Evolutionary conservation across 2,113 vertebrate genomes (phyloP).

Genomic region (Tetraodon nigroviridis): DNA sequence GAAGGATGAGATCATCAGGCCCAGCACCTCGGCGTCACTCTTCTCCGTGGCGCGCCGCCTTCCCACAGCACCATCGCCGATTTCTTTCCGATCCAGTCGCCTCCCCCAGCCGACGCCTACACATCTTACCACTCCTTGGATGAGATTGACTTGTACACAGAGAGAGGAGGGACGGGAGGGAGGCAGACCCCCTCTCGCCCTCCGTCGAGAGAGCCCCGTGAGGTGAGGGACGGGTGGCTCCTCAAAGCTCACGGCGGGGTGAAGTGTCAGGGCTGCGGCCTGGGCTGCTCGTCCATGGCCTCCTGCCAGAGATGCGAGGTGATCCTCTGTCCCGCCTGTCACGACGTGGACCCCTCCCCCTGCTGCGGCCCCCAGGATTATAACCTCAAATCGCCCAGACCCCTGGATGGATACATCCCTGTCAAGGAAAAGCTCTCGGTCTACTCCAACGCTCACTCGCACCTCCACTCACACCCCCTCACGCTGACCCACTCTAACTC

Average conservation of each 20-base stretch:
- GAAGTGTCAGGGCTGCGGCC: constrained; percentile 91
- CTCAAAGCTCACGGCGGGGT: constrained; percentile 81
- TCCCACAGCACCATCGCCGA: constrained; percentile 82
- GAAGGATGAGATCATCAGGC: constrained; percentile 90
- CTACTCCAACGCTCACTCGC: constrained; percentile 74
- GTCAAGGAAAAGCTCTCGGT: constrained; percentile 78
- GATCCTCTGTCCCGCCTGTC: constrained; percentile 75
- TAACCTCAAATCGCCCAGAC: constrained; percentile 68
- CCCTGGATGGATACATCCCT: constrained; percentile 74
- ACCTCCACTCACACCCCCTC: constrained; percentile 63
- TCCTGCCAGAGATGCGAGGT: constrained; percentile 90
- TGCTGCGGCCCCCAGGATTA: constrained; percentile 77
- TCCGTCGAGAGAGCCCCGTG: constrained; percentile 73
- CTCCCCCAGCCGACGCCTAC: constrained; percentile 73
- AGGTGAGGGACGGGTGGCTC: constrained; percentile 75
- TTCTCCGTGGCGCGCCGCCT: constrained; percentile 81
- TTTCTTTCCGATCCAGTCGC: constrained; percentile 80
- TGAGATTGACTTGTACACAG: constrained; percentile 93
- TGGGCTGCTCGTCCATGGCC: constrained; percentile 77
- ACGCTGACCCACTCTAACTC: constrained; percentile 70
- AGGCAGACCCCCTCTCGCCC: constrained; percentile 72
- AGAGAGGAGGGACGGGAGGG: constrained; percentile 74
- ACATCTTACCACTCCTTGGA: constrained; percentile 86
- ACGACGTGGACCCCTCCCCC: constrained; percentile 71
- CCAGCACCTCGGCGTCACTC: constrained; percentile 81